Percentiles rank a stretch among this genome's conserved stretches.
phyloP scores from a whole-genome alignment of 2,888 invertebrate species.

The Nebria brevicollis region DNA sequence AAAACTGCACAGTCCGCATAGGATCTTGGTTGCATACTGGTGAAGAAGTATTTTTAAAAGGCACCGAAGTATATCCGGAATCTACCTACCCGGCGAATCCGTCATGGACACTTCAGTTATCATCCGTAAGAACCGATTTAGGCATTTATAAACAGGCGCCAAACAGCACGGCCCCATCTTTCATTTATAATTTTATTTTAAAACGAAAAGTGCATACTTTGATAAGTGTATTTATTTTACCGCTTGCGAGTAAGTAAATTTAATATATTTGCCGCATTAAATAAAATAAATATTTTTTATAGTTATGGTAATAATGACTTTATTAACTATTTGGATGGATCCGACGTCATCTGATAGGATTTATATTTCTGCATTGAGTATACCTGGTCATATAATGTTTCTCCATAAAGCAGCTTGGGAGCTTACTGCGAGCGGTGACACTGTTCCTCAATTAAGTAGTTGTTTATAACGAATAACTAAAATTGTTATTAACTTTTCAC shows the following conservation, averaged over 20 bases:
- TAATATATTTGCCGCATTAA: no score
- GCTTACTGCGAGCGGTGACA: constrained; percentile 70
- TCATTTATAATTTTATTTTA: constrained; percentile 68
- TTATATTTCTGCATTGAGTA: constrained; percentile 67
- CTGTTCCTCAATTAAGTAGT: constrained; percentile 69
- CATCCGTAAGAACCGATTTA: constrained; percentile 58
- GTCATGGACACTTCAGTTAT: constrained; percentile 67
- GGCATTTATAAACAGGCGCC: constrained; percentile 67
- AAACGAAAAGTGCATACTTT: constrained; percentile 69
- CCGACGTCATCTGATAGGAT: constrained; percentile 69
- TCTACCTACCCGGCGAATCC: constrained; percentile 64
- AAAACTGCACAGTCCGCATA: constrained; percentile 72
- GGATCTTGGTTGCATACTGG: constrained; percentile 76
- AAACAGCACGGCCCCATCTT: constrained; percentile 70
- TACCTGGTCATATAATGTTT: constrained; percentile 71
- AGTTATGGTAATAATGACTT: constrained; percentile 69
- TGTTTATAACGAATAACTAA: constrained; percentile 38
- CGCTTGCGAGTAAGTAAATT: constrained; percentile 61
- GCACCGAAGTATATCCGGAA: constrained; percentile 51
- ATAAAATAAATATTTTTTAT: constrained; percentile 47
- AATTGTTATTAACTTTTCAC: background rate
- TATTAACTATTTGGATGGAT: constrained; percentile 69
- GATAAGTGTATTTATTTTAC: constrained; percentile 68
- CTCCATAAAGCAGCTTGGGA: constrained; percentile 70
- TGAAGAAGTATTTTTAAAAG: constrained; percentile 70